phyloP scores from a whole-genome alignment of 2,797 vertebrate species.

The Acestrorhynchus altus region DNA sequence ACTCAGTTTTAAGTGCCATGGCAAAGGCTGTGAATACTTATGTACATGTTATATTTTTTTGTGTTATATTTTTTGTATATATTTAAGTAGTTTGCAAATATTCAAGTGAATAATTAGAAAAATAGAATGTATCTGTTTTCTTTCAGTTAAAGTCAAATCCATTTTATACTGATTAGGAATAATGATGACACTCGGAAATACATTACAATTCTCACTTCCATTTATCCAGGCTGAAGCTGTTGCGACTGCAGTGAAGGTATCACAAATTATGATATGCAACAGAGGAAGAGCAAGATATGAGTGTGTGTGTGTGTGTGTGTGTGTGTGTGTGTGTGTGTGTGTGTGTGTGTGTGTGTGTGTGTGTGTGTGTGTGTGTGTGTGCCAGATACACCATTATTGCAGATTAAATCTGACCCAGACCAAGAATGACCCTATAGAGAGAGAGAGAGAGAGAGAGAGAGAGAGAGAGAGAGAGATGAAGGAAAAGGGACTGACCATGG shows the following conservation, averaged over 20 bases:
- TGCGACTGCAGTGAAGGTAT: background rate
- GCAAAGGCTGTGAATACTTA: too few relatives aligned
- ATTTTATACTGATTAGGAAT: too few relatives aligned
- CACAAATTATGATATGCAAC: background rate
- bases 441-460: slow-evolving; percentile 22
- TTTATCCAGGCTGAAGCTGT: background rate
- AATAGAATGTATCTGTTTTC: too few relatives aligned
- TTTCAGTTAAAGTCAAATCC: too few relatives aligned
- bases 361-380: slow-evolving; percentile 5
- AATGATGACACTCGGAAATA: too few relatives aligned
- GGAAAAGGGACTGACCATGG: background rate
- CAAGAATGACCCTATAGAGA: slow-evolving; percentile 44
- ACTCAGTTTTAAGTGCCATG: too few relatives aligned
- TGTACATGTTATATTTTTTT: too few relatives aligned
- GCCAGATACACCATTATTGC: slow-evolving; percentile 56
- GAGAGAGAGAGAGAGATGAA: background rate
- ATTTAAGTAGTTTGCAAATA: too few relatives aligned
- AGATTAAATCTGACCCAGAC: slow-evolving; percentile 58
- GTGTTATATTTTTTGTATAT: too few relatives aligned
- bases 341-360: background rate
- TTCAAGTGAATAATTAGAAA: too few relatives aligned
- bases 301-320: background rate
- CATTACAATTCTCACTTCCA: background rate
- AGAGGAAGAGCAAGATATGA: background rate
- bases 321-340: background rate